Evolutionary conservation across 1,140 invertebrate species (phyloP), one percentile per base, ranked within the genome.

Genomic region (Ridgeia piscesae): DNA sequence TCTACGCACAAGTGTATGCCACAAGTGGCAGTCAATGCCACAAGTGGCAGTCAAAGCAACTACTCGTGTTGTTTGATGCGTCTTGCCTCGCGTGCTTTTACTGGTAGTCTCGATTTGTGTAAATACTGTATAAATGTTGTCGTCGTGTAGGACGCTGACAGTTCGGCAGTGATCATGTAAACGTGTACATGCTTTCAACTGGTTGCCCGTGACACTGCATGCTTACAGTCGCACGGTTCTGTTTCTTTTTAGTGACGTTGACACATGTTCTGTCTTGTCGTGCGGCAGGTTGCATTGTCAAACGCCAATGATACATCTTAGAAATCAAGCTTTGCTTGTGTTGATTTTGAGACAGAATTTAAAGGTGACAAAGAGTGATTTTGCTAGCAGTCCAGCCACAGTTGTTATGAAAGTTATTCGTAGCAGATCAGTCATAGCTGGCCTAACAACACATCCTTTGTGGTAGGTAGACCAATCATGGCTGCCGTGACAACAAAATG

Each of bases 51-150:
- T n/a, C n/a, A n/a, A 21, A 50, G 48, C 48, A 21, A 77, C 58
- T 77, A 21, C 58, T 77, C 58, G 27, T 77, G 58, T 77, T 27
- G 58, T 77, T 77, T 77, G 58, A 31, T 8, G 14, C 58, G 27
- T 77, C 58, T 77, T 77, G 58, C 58, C 58, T 77, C n/a, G 58
- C 58, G 58, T 77, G 58, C 58, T 77, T 77, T 77, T 77, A 77
- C 58, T 77, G 58, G 58, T 77, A 77, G 58, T 77, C 27, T 77
- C 58, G 27, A 77, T 77, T 21, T 9, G 58, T 77, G 58, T 77
- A 77, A 77, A 77, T 77, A 77, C 58, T 77, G 58, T 77, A 77
- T 77, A 77, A 77, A 77, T 77, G 58, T 77, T 6, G 58, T 77
- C 14, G 17, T 77, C 14, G 17, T 77, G 58, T 77, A 77, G 14